Evolutionary conservation across 2,888 invertebrate genomes (phyloP), one percentile per base, ranked within the genome.

Genomic region (Mimachlamys varia): DNA sequence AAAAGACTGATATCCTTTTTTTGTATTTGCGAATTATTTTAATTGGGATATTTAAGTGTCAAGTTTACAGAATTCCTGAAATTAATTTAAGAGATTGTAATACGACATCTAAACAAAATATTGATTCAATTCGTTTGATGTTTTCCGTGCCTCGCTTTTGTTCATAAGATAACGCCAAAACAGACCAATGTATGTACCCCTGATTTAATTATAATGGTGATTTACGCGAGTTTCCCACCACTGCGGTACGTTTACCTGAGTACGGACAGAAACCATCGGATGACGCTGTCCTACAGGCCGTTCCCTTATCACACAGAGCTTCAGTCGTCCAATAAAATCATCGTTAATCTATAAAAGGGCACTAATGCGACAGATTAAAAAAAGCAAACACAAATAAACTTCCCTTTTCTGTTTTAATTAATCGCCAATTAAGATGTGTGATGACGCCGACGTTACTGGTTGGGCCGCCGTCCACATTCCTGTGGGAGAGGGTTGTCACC

Each of bases 331-430:
- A 22, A 76, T 76, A 76, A 76, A 76, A 76, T 76, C 76, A 76
- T 76, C 76, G 33, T 76, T 76, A 76, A 76, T 76, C 76, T 76
- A 76, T 76, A 33, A 76, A 76, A 76, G 76, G 76, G 76, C 76
- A 76, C 76, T 76, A 76, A 76, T 76, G 76, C 33, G 76, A 76
- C 76, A 76, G 76, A 76, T 76, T 76, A 76, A 76, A 76, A 44
- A 76, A 76, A 76, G 76, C 76, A 76, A 76, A 76, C 76, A 76
- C 76, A 76, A 76, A 76, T 76, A 76, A 76, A 76, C 76, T 76
- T 76, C 76, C 76, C 76, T 76, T 76, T 76, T 76, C 76, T 33
- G 76, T 76, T 76, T 76, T 76, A 76, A 76, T 76, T 76, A 76
- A 76, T 76, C 76, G 76, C 76, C 76, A 76, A 76, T 76, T 76